Evolutionary conservation across 2,797 vertebrate species (phyloP), one percentile per base, ranked within the genome.

Genomic region (Gouania willdenowi): DNA sequence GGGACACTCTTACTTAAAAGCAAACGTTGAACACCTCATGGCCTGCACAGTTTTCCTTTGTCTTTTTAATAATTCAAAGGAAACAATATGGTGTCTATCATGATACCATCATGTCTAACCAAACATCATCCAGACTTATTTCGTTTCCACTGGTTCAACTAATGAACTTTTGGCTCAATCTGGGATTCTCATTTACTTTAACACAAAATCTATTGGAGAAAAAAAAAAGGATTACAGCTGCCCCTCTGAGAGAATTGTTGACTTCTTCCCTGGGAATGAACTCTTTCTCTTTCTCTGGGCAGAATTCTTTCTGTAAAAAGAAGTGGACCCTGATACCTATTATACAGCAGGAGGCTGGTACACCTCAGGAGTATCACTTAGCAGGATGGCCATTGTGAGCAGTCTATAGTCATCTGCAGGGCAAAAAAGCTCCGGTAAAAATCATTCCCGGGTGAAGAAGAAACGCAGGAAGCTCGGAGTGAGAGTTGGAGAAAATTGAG

Each of bases 341-440:
- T 49, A 65, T 59, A 46, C 26, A 47, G 50, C 36, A 29, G 28
- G 28, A 41, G 51, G 52, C 66, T 51, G 21, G 67, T 74, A 48
- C 67, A 32, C 25, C 23, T 35, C 33, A 52, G 27, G 34, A 41
- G 34, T 31, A 45, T 66, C 45, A 45, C 36, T 47, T 53, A 56
- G 42, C 56, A 48, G 39, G 37, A 52, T 34, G 56, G 43, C 33
- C 40, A 18, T 25, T 12, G 35, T 52, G 30, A 56, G 71, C 60
- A 58, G 51, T 11, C 41, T 38, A 31, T 20, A 57, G 63, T 70
- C 50, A 50, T 70, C 41, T 41, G 36, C 1, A 9, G 46, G n/a
- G 56, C 48, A 55, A 39, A 2, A 54, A 26, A 54, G 45, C 25
- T 53, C 39, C 8, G 4, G 68, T 67, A 69, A 44, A 55, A 59